Evolutionary conservation across 2,113 vertebrate species (phyloP), one percentile per base, ranked within the genome.

Genomic region (Trinectes maculatus): DNA sequence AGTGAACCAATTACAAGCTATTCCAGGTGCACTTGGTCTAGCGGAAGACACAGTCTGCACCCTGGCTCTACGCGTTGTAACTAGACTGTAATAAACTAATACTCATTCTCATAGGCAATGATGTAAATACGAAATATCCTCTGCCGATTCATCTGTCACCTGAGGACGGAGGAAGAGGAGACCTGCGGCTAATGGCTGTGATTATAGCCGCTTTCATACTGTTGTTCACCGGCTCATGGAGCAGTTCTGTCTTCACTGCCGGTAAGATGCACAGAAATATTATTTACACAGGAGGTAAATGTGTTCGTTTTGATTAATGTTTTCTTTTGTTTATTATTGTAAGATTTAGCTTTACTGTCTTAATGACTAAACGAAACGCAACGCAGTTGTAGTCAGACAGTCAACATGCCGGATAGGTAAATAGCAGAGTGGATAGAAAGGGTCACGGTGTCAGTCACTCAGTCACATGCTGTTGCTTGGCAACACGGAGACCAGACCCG

Each of bases 401-500:
- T n/a, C n/a, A 29, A 22, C 44, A 55, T 51, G 72, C 40, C 34
- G 25, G 10, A 12, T 53, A 24, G 13, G 55, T 43, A 71, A 57
- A 58, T 24, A 33, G 56, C 40, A 71, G n/a, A 37, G 1, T 52
- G 47, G n/a, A n/a, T 13, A 26, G 31, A 3, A 44, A 15, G 51
- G 7, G 63, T 83, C 75, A 74, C 36, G n/a, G 56, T n/a, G n/a
- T n/a, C n/a, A 44, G 69, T 80, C 72, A 47, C 8, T 6, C 59
- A 25, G 60, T 85, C 77, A 87, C 86, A 40, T 83, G 83, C 4
- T 71, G 79, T 77, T 78, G 47, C 82, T 49, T 56, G 54, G 79
- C 58, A 81, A 80, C 74, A 53, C 1, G 5, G 12, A 7, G 26
- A 18, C 56, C 3, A 19, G 31, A 62, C 21, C 36, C 2, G 77